Evolutionary conservation across 2,888 invertebrate genomes (phyloP).

Genomic region (Volucella inflata): DNA sequence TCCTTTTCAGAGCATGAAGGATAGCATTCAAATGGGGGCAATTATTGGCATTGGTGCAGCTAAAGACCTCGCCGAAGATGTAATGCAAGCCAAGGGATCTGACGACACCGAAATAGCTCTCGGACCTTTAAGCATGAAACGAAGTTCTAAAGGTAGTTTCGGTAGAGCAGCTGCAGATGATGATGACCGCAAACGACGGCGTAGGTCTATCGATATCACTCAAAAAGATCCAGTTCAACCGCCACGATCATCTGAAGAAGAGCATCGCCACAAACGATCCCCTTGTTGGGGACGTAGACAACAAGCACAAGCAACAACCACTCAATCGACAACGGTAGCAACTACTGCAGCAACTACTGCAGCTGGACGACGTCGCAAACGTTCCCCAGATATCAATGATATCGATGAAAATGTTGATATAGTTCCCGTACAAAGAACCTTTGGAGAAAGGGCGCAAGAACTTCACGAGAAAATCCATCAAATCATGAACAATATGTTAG

Average conservation of each 20-base stretch:
- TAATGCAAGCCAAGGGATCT: neutral
- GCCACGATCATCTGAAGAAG: neutral
- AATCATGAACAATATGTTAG: slow-evolving; percentile 76
- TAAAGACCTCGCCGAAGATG: slow-evolving; percentile 8
- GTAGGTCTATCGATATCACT: slow-evolving; percentile 44
- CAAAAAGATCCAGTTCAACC: neutral
- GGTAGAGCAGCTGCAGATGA: slow-evolving; percentile 41
- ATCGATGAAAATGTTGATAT: slow-evolving; percentile 78
- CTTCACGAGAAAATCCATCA: slow-evolving; percentile 76
- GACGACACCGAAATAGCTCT: slow-evolving; percentile 60
- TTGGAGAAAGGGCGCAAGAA: slow-evolving; percentile 73
- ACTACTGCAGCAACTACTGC: neutral
- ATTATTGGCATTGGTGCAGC: slow-evolving; percentile 8
- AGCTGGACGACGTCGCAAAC: slow-evolving; percentile 76
- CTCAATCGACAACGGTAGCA: neutral
- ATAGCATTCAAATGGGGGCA: slow-evolving; percentile 11
- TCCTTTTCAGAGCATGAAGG: slow-evolving; percentile 24
- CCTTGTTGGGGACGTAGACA: slow-evolving; percentile 22
- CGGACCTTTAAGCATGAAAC: slow-evolving; percentile 62
- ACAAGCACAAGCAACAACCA: neutral
- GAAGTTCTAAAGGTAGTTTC: neutral
- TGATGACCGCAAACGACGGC: slow-evolving; percentile 74
- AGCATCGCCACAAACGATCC: slow-evolving; percentile 45
- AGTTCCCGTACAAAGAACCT: slow-evolving; percentile 76
- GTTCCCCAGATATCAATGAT: slow-evolving; percentile 74